Evolutionary conservation across 2,113 vertebrate genomes (phyloP), one percentile per base, ranked within the genome.

Genomic region (Tetraodon nigroviridis): DNA sequence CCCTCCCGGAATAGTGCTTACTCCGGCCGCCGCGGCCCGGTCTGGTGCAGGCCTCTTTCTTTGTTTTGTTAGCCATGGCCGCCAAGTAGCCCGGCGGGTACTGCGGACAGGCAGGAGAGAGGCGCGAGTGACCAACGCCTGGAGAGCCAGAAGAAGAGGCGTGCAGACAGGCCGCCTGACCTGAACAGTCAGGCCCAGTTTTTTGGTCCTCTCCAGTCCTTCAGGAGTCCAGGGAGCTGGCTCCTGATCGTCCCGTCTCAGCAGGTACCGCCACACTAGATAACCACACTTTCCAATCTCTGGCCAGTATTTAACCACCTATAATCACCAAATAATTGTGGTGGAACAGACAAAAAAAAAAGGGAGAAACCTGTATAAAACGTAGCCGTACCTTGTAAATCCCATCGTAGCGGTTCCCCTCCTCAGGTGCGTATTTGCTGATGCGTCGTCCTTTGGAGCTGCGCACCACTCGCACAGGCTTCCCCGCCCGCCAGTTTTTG

Each of bases 231-330:
- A 99, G 6, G 97, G 95, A 1, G 97, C 96, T 50, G 96, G 96
- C 61, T 99, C 97, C 69, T 89, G 57, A n/a, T 99, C 97, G 62
- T 99, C 97, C 67, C 97, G 92, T 80, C 97, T 92, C 84, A 99
- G 84, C 79, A 99, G 91, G 76, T 99, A 99, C 21, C 96, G 90
- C 97, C 97, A 99, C 71, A 99, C 97, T 78, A 99, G 89, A 83
- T 98, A 99, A 13, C 97, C 97, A 75, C 96, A 98, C 73, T 98
- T 99, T 64, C 96, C 96, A 40, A 98, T 97, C 91, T 99, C 97
- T 19, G 96, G 97, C 97, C 96, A 99, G 61, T 98, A 99, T 82
- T 99, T 99, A n/a, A 99, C 97, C 81, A 98, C 97, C 97, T 99
- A 72, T 44, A 50, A 27, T 37, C 2, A 44, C 49, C 1, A 57